Conservation (phyloP, 1,140 invertebrate species). For the Scaptomyza hsui region DNA sequence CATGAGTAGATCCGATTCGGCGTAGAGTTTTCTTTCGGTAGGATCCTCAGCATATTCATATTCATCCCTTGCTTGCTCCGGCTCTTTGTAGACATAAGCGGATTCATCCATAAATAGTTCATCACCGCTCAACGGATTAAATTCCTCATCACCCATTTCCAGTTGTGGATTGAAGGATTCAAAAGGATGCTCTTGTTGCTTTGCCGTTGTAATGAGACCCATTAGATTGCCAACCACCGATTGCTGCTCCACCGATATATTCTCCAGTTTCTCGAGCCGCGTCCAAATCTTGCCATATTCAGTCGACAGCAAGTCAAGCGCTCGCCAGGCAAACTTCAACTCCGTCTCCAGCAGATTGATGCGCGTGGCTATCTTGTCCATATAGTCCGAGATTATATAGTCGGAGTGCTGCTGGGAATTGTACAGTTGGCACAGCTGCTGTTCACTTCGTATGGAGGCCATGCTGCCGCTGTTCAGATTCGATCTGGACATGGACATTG, state of each 20-base stretch:
- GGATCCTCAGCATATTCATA: too few species aligned
- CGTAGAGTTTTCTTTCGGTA: slow-evolving; percentile 44
- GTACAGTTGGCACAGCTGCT: slow-evolving; percentile 70
- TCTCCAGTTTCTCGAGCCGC: slow-evolving; percentile 94
- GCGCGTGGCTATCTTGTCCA: slow-evolving; percentile 93
- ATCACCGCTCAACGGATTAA: too few species aligned
- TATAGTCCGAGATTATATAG: slow-evolving; percentile 92
- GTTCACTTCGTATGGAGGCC: slow-evolving; percentile 70
- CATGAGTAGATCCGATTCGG: slow-evolving; percentile 57
- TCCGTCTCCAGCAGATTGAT: slow-evolving; percentile 95
- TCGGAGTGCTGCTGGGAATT: slow-evolving; percentile 84
- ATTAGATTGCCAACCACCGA: slow-evolving; percentile 95
- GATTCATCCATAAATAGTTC: too few species aligned
- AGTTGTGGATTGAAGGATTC: too few species aligned
- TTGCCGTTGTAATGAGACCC: slow-evolving; percentile 87
- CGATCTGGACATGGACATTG: slow-evolving; percentile 13
- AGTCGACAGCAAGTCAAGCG: slow-evolving; percentile 94
- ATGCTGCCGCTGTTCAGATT: slow-evolving; percentile 52
- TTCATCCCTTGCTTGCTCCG: too few species aligned
- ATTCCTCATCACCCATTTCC: too few species aligned
- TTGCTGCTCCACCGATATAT: slow-evolving; percentile 94
- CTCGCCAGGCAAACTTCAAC: slow-evolving; percentile 95
- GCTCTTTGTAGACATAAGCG: too few species aligned
- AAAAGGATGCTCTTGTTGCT: too few species aligned
- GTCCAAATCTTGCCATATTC: slow-evolving; percentile 98